These are phyloP conservation scores for Amiota mariae DNA, from an alignment of 2,888 invertebrate species.

Conservation along the genomic window DNA sequence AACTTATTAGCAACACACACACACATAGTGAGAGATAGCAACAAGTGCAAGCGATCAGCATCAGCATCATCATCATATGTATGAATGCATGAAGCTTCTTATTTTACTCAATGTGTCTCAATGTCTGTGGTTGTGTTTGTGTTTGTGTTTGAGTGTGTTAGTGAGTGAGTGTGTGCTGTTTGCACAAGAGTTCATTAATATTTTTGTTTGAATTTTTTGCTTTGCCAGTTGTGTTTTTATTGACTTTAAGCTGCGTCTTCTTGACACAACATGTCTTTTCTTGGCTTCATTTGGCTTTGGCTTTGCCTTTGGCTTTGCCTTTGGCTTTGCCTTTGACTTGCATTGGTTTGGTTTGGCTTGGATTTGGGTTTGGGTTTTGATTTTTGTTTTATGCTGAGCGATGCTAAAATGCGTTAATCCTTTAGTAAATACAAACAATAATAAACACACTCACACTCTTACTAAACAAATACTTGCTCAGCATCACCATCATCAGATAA, in stretches of 20 bases:
- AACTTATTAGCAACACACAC: slow-evolving; percentile 60
- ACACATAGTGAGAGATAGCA: slow-evolving; percentile 42
- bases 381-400: not conserved
- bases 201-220: slow-evolving; percentile 21
- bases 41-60: slow-evolving; percentile 21
- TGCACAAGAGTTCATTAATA: slow-evolving; percentile 32
- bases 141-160: not conserved
- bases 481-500: too few species aligned
- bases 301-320: too few species aligned
- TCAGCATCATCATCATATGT: too few species aligned
- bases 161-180: not conserved
- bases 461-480: too few species aligned
- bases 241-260: slow-evolving; percentile 36
- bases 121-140: not conserved
- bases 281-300: too few species aligned
- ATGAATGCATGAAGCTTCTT: too few species aligned
- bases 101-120: too few species aligned
- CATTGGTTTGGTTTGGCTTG: too few species aligned
- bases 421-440: slow-evolving; percentile 56
- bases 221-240: slow-evolving; percentile 50
- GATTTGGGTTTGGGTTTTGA: slow-evolving; percentile 10
- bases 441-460: slow-evolving; percentile 16
- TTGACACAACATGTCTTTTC: too few species aligned
- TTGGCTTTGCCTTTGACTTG: slow-evolving; percentile 15
- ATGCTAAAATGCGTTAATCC: slow-evolving; percentile 53